These are phyloP conservation scores for Apostichopus parvimensis DNA, from an alignment of 35 echinoderm and acorn worm species.

Conservation along the genomic window DNA sequence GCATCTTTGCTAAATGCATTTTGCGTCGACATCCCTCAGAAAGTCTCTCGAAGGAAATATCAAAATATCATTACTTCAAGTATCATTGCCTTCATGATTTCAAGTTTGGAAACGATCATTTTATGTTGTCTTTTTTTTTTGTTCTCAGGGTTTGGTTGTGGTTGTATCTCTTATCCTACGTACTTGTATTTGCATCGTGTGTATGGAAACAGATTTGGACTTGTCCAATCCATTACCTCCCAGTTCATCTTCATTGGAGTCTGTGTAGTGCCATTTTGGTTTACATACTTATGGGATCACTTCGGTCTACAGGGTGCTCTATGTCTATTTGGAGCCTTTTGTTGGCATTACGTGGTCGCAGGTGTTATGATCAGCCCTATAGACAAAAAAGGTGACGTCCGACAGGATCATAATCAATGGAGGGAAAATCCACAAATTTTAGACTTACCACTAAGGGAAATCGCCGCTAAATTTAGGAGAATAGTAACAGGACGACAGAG, in stretches of 20 bases:
- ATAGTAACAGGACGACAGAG: neutral
- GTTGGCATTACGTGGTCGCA: neutral
- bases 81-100: no score
- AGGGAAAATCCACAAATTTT: neutral
- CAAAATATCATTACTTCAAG: no score
- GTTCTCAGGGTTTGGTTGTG: neutral
- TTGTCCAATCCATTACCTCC: neutral
- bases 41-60: no score
- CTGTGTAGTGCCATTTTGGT: neutral
- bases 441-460: neutral
- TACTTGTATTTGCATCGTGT: slow-evolving; percentile 12
- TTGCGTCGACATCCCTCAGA: no score
- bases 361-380: neutral
- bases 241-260: slow-evolving; percentile 18
- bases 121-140: neutral
- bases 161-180: neutral
- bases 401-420: neutral
- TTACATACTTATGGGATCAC: neutral
- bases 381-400: neutral
- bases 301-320: neutral
- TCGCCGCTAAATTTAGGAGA: neutral
- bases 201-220: slow-evolving; percentile 3
- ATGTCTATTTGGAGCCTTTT: neutral
- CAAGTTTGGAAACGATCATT: no score
- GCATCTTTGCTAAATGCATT: no score